These are phyloP conservation scores for Augiades crinisus DNA, from an alignment of 2,888 invertebrate species.

Conservation along the genomic window DNA sequence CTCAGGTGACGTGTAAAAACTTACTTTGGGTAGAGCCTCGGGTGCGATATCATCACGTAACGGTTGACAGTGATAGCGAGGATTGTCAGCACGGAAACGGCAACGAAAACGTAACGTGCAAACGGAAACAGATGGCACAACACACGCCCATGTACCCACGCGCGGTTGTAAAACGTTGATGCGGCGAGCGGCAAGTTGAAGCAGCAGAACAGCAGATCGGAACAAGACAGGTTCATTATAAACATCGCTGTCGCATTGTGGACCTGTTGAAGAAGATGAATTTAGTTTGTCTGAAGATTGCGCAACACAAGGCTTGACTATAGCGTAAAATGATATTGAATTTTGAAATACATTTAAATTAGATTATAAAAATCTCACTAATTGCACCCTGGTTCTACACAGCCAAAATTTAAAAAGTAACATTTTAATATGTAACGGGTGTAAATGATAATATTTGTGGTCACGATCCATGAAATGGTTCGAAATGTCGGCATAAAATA, in stretches of 20 bases:
- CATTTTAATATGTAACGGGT: too few relatives aligned
- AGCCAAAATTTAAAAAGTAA: too few relatives aligned
- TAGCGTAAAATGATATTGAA: too few relatives aligned
- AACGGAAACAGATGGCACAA: conserved; percentile 89
- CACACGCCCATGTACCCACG: conserved; percentile 86
- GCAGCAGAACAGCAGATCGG: conserved; percentile 90
- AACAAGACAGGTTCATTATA: conserved; percentile 90
- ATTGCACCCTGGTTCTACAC: too few relatives aligned
- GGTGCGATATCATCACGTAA: conserved; percentile 91
- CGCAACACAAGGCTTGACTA: too few relatives aligned
- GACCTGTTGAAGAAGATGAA: conserved; percentile 80
- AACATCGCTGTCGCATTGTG: conserved; percentile 92
- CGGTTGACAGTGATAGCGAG: conserved; percentile 91
- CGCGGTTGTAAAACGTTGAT: conserved; percentile 86
- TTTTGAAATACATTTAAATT: too few relatives aligned
- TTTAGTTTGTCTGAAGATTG: too few relatives aligned
- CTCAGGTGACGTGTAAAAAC: background rate
- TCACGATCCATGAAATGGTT: too few relatives aligned
- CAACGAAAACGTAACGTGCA: conserved; percentile 87
- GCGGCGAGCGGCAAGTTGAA: conserved; percentile 90
- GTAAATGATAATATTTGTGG: too few relatives aligned
- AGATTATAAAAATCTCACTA: too few relatives aligned
- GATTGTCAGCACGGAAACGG: conserved; percentile 89
- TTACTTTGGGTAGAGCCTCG: conserved; percentile 88
- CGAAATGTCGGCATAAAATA: too few relatives aligned